phyloP scores from a whole-genome alignment of 2,113 vertebrate genomes.

The Ailuropoda melanoleuca region DNA sequence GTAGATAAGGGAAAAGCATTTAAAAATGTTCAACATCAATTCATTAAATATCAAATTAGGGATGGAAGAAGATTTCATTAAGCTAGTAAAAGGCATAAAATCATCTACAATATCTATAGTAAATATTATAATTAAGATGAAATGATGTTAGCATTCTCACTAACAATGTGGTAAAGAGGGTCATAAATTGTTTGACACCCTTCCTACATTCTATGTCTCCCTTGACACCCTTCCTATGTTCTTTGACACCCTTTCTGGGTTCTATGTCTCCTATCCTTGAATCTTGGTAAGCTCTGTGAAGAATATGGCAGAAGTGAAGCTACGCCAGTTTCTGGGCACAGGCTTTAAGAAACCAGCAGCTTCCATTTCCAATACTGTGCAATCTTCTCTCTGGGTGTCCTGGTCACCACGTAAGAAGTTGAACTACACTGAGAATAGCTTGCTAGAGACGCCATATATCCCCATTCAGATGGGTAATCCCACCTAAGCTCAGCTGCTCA shows the following conservation, averaged over 20 bases:
- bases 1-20: background rate
- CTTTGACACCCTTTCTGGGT: background rate
- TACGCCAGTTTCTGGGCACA: background rate
- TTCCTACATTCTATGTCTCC: background rate
- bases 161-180: background rate
- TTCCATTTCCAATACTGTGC: background rate
- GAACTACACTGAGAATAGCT: background rate
- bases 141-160: background rate
- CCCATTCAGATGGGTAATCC: background rate
- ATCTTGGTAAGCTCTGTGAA: background rate
- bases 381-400: background rate
- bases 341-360: background rate
- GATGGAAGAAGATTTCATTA: background rate
- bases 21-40: background rate
- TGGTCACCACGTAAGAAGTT: background rate
- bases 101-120: background rate
- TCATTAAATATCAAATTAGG: background rate
- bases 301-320: background rate
- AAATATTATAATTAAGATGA: constrained; percentile 7
- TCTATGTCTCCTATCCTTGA: background rate
- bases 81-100: background rate
- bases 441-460: background rate
- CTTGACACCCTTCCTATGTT: background rate
- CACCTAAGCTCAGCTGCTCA: background rate
- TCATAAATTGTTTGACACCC: background rate